A percentile compares a stretch with the other conserved stretches of the same genome.
Evolutionary conservation across 2,888 invertebrate genomes (phyloP).

Genomic region (Drosophila mercatorum): DNA sequence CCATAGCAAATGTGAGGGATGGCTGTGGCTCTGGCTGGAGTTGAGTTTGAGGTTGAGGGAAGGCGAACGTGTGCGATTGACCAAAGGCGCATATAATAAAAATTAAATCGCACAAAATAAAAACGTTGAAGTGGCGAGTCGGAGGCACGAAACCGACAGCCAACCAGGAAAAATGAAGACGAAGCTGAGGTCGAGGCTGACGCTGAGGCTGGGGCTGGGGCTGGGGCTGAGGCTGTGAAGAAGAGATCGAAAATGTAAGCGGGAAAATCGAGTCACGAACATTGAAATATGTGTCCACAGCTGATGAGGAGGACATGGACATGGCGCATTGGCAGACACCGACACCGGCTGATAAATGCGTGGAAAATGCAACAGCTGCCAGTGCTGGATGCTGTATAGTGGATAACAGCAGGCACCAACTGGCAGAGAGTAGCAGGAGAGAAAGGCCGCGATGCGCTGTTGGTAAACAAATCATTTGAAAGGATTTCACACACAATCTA

Average conservation of each 20-base stretch:
- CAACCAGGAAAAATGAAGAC: conserved; percentile 35
- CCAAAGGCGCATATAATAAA: conserved; percentile 76
- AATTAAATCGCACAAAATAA: conserved; percentile 78
- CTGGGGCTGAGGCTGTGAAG: conserved; percentile 2
- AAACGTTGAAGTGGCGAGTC: conserved; percentile 62
- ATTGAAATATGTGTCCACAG: conserved; percentile 76
- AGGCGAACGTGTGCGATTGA: conserved; percentile 70
- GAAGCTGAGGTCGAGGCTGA: conserved; percentile 18
- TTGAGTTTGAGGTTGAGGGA: conserved; percentile 22
- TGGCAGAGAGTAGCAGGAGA: conserved; percentile 16
- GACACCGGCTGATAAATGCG: conserved; percentile 77
- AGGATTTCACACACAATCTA: conserved; percentile 81
- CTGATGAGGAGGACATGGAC: conserved; percentile 70
- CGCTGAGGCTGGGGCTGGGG: conserved; percentile 5
- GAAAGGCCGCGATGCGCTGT: conserved; percentile 60
- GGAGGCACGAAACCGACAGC: conserved; percentile 47
- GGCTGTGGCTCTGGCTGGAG: conserved; percentile 9
- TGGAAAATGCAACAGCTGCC: conserved; percentile 81
- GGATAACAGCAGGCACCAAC: conserved; percentile 62
- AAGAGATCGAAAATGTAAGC: conserved; percentile 45
- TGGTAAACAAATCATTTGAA: conserved; percentile 80
- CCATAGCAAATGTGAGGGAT: conserved; percentile 63
- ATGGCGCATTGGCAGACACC: conserved; percentile 62
- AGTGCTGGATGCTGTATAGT: conserved; percentile 52
- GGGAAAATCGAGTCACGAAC: conserved; percentile 76